These are phyloP conservation scores for Manduca sexta DNA, from an alignment of 1,140 invertebrate species.

Conservation along the genomic window DNA sequence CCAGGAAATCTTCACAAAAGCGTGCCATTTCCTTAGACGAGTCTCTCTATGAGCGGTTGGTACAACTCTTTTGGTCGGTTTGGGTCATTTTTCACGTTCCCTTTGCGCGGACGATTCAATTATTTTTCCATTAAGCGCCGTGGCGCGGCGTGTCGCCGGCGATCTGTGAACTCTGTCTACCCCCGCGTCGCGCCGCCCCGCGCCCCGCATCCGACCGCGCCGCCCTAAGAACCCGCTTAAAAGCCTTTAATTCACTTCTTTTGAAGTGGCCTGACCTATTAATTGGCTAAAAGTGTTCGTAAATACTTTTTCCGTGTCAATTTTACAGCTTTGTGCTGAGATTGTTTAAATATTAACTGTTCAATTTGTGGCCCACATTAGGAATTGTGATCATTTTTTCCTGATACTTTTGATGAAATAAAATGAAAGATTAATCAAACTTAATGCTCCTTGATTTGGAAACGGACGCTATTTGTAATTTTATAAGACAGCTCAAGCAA, in stretches of 20 bases:
- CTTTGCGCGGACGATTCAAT: constrained; percentile 4
- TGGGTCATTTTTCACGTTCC: constrained; percentile 2
- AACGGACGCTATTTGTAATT: no score
- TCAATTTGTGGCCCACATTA: no score
- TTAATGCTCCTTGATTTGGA: no score
- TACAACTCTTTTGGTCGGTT: neutral
- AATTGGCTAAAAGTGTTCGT: constrained; percentile 3
- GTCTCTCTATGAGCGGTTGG: neutral
- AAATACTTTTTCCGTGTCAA: neutral
- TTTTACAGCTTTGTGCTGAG: neutral
- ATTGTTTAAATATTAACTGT: no score
- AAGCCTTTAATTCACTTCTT: constrained; percentile 4
- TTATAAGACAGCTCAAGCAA: no score
- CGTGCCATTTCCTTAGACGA: neutral
- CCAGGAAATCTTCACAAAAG: no score
- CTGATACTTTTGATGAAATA: no score
- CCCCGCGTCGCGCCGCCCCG: no score
- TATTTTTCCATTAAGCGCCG: constrained; percentile 6
- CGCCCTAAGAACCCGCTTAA: neutral
- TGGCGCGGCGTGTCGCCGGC: neutral
- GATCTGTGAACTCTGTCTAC: neutral
- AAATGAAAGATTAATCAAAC: no score
- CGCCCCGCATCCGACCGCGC: neutral
- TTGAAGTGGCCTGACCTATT: constrained; percentile 3
- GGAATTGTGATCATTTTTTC: no score